Evolutionary conservation across 2,797 vertebrate species (phyloP), one percentile per base, ranked within the genome.

Genomic region (Benthosema pterotum): DNA sequence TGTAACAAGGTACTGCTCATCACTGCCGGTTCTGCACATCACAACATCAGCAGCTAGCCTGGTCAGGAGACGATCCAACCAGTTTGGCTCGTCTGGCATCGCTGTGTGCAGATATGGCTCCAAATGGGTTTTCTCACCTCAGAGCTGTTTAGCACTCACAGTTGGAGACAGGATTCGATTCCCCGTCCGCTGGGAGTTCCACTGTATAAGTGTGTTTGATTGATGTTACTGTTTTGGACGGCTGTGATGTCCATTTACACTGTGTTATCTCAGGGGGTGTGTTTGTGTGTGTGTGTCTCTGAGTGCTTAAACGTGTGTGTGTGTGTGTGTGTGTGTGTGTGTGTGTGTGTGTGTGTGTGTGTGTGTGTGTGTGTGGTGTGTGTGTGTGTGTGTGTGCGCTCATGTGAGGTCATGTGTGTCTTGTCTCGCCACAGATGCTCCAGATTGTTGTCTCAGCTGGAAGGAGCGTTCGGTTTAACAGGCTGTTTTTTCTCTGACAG

Each of bases 131-230:
- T 69, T 70, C 67, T 76, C 73, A 80, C 79, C 79, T 85, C 72
- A 61, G 79, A 85, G 84, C 89, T 89, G 84, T 88, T 87, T 84
- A 83, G 74, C 86, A 86, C 82, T 86, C 72, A 45, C 77, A 76
- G 51, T 53, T 38, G 79, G 69, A 77, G 80, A 83, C 88, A 88
- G 89, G 89, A 90, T 89, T 89, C 75, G 85, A 84, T 87, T 83
- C 65, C 9, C 38, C 32, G 78, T 87, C 88, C 77, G 2, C 76
- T 60, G 80, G 83, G 87, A 89, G 71, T 67, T 13, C 2, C 75
- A 70, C 65, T 57, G 69, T 63, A 73, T 74, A 66, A 80, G 83
- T 71, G 58, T 80, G 83, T 69, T 69, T 88, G 88, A 87, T 88
- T 86, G 87, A 90, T 90, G 86, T 85, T 77, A 78, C 80, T 57